Evolutionary conservation across 2,113 vertebrate species (phyloP).

Genomic region (Phrynosoma blainvillii): DNA sequence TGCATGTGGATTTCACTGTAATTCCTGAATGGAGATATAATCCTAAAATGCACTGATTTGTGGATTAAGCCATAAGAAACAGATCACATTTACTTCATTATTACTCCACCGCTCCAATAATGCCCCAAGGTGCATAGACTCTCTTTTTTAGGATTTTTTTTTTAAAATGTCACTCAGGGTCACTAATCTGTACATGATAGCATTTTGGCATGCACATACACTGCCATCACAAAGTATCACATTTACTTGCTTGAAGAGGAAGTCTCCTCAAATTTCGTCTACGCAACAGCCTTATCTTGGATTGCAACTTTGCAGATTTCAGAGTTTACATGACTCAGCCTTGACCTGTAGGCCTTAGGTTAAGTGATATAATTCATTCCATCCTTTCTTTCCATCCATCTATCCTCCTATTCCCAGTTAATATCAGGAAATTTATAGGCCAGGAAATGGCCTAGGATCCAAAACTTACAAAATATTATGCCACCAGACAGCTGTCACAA

Average conservation of each 20-base stretch:
- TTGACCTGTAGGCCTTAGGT: conserved; percentile 58
- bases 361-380: conserved; percentile 59
- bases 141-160: conserved; percentile 10
- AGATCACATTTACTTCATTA: not conserved
- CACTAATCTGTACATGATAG: conserved; percentile 7
- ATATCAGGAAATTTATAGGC: conserved; percentile 6
- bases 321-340: conserved; percentile 61
- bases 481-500: not conserved
- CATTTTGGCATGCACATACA: conserved; percentile 43
- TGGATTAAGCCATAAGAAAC: not conserved
- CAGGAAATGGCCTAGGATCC: not conserved
- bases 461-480: rapidly evolving
- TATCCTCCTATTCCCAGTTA: conserved; percentile 37
- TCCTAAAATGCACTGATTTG: not conserved
- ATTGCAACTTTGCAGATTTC: conserved; percentile 41
- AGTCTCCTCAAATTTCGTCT: conserved; percentile 50
- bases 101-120: not conserved
- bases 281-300: conserved; percentile 19
- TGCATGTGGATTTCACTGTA: not conserved
- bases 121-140: not conserved
- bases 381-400: conserved; percentile 29
- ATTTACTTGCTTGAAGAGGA: conserved; percentile 54
- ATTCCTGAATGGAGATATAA: not conserved
- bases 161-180: conserved; percentile 22
- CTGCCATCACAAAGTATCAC: conserved; percentile 52